These are phyloP conservation scores for Cassiopea xamachana DNA, from an alignment of 30 jellyfish, hydroid and myxozoan species.

Conservation along the genomic window DNA sequence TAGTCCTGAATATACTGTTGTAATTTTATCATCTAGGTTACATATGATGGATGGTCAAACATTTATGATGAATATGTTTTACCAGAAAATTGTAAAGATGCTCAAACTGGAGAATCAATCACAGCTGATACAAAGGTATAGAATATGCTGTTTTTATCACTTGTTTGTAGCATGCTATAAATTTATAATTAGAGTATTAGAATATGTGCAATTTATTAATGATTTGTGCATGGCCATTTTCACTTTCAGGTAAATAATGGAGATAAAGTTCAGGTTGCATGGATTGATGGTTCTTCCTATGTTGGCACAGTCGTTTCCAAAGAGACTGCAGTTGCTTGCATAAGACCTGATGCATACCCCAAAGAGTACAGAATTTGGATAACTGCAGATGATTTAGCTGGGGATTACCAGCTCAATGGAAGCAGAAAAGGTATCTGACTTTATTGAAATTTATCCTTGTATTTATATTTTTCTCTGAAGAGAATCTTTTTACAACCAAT, in stretches of 20 bases:
- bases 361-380: slow-evolving; percentile 45
- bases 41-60: slow-evolving; percentile 69
- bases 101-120: slow-evolving; percentile 1
- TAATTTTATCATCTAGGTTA: slow-evolving; percentile 1
- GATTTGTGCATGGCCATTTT: too few species aligned
- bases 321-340: slow-evolving; percentile 38
- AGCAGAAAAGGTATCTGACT: background rate
- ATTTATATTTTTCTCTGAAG: background rate
- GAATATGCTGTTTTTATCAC: too few species aligned
- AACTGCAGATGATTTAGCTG: slow-evolving; percentile 31
- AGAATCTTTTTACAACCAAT: too few species aligned
- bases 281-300: slow-evolving; percentile 64
- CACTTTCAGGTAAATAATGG: slow-evolving; percentile 13
- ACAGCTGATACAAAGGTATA: slow-evolving; percentile 29
- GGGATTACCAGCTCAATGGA: background rate
- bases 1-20: background rate
- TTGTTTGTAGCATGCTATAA: too few species aligned
- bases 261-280: slow-evolving; percentile 39
- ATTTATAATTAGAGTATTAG: too few species aligned
- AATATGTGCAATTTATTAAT: too few species aligned
- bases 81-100: slow-evolving; percentile 31
- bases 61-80: slow-evolving; percentile 58
- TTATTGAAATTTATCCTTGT: background rate
- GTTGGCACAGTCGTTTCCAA: slow-evolving; percentile 36
- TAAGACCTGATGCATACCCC: slow-evolving; percentile 47